Percentiles rank a stretch among this genome's conserved stretches.
Evolutionary conservation across 1,140 invertebrate species (phyloP).

Genomic region (Homarus americanus): DNA sequence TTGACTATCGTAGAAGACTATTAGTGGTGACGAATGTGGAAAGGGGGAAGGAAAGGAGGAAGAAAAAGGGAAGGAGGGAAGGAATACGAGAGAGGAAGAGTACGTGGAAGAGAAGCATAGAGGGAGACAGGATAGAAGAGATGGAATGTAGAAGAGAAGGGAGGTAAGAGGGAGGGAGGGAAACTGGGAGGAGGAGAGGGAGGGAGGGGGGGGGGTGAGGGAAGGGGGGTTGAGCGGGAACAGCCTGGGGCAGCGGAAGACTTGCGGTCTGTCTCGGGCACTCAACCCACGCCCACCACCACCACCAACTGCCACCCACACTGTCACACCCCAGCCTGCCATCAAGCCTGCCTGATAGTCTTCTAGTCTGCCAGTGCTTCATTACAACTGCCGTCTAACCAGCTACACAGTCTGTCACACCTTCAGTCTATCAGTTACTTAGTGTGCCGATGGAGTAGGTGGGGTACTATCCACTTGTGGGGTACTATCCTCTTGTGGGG

Average conservation of each 20-base stretch:
- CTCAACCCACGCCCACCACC: slow-evolving; percentile 5
- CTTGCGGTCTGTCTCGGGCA: slow-evolving; percentile 33
- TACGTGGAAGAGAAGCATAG: background rate
- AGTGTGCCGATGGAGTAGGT: no score
- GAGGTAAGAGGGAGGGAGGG: background rate
- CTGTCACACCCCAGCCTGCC: background rate
- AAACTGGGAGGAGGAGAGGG: slow-evolving; percentile 1
- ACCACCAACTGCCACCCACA: slow-evolving; percentile 11
- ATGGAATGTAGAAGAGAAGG: background rate
- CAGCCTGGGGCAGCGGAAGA: slow-evolving; percentile 40
- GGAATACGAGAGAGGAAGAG: background rate
- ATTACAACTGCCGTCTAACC: no score
- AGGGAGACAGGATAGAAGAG: background rate
- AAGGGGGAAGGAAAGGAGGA: background rate
- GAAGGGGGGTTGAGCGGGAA: background rate
- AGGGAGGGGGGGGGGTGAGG: background rate
- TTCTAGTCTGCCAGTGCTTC: no score
- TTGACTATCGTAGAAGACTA: background rate
- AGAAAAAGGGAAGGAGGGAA: background rate
- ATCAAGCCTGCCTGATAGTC: background rate
- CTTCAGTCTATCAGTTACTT: no score
- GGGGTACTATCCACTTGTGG: no score
- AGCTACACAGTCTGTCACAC: no score
- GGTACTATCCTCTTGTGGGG: no score
- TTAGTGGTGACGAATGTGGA: background rate